Evolutionary conservation across 1,140 invertebrate species (phyloP).

Genomic region (Saccostrea cuccullata): DNA sequence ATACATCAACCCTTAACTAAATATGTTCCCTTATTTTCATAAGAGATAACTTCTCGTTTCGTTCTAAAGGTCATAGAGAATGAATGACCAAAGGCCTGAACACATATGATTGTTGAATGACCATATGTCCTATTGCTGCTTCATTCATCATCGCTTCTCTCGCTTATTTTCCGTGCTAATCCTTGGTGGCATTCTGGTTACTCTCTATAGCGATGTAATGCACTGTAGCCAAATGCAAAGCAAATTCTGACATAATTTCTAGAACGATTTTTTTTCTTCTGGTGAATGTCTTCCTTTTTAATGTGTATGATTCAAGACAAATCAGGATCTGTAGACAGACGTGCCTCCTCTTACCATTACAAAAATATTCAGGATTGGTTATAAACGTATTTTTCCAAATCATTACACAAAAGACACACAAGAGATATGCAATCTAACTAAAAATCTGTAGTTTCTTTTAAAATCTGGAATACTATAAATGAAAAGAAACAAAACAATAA

Average conservation of each 20-base stretch:
- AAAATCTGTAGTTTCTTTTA: too few species aligned
- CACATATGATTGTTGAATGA: neutral
- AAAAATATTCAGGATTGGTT: too few species aligned
- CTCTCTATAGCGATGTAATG: neutral
- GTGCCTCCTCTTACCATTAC: too few species aligned
- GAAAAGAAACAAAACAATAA: too few species aligned
- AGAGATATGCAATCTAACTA: too few species aligned
- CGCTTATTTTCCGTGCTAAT: neutral
- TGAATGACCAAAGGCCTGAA: neutral
- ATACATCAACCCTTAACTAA: slow-evolving; percentile 5
- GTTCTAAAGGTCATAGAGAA: neutral
- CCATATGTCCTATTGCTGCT: neutral
- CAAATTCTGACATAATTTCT: neutral
- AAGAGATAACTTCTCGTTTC: neutral
- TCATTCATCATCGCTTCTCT: neutral
- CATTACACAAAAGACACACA: too few species aligned
- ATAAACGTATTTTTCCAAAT: too few species aligned
- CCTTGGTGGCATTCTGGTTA: neutral
- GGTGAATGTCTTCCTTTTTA: too few species aligned
- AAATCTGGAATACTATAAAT: too few species aligned
- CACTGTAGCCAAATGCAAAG: neutral
- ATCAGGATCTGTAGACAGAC: too few species aligned
- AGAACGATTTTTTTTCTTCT: neutral
- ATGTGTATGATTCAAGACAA: too few species aligned
- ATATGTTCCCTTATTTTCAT: neutral